Percentiles rank a stretch among this genome's conserved stretches.
phyloP scores from a whole-genome alignment of 2,888 invertebrate species.

The Sinelater perroti region DNA sequence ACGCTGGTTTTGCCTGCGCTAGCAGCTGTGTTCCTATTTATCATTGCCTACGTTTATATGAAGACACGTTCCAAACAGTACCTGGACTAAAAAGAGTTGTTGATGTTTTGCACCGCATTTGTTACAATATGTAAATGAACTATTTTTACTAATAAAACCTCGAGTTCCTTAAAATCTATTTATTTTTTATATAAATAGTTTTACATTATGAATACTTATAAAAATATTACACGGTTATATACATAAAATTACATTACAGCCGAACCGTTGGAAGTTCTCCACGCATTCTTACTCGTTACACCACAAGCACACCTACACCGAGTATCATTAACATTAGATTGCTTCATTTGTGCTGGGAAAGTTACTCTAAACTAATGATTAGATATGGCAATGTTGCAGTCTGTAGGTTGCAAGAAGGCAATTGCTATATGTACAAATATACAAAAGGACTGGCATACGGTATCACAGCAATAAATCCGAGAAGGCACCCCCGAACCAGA shows the following conservation, averaged over 20 bases:
- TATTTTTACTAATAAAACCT: conserved; percentile 37
- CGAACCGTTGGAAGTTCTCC: conserved; percentile 19
- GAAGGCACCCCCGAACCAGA: conserved; percentile 86
- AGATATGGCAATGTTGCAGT: conserved; percentile 39
- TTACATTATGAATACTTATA: conserved; percentile 35
- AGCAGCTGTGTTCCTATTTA: conserved; percentile 73
- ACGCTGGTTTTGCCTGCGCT: conserved; percentile 80
- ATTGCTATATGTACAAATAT: conserved; percentile 35
- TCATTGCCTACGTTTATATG: conserved; percentile 79
- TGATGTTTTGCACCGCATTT: conserved; percentile 4
- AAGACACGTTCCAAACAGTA: conserved; percentile 74
- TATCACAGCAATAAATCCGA: conserved; percentile 79
- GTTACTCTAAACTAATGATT: conserved; percentile 28
- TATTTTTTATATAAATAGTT: conserved; percentile 35
- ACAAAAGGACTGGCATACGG: conserved; percentile 46
- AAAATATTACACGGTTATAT: conserved; percentile 37
- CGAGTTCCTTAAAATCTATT: conserved; percentile 31
- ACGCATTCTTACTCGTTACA: conserved; percentile 27
- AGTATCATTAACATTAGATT: conserved; percentile 30
- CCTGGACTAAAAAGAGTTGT: conserved; percentile 32
- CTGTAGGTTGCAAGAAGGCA: conserved; percentile 36
- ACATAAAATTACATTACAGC: conserved; percentile 36
- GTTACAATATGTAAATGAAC: conserved; percentile 23
- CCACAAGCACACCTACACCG: conserved; percentile 36
- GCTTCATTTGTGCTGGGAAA: conserved; percentile 29